phyloP scores from a whole-genome alignment of 2,113 vertebrate species.

The Ellobius talpinus region DNA sequence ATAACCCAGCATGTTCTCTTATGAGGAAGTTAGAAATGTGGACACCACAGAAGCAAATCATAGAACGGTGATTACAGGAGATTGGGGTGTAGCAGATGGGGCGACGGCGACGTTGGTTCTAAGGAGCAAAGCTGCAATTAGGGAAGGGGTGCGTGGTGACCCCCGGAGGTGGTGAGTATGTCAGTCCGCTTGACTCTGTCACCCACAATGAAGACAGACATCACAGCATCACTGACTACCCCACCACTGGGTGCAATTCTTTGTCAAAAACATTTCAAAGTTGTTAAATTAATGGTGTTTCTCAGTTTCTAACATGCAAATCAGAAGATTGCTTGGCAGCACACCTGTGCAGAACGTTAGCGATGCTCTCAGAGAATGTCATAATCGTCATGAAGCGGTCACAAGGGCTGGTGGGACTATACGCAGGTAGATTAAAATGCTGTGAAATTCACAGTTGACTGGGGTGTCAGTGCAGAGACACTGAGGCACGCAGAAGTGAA shows the following conservation, averaged over 20 bases:
- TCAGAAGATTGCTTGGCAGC: background rate
- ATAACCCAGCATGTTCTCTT: background rate
- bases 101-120: background rate
- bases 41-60: too few relatives aligned
- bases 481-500: background rate
- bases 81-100: too few relatives aligned
- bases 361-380: background rate
- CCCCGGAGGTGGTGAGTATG: background rate
- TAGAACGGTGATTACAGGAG: background rate
- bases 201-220: too few relatives aligned
- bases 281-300: slow-evolving; percentile 1
- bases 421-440: background rate
- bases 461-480: background rate
- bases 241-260: background rate
- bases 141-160: background rate
- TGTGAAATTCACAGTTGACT: background rate
- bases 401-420: background rate
- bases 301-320: background rate
- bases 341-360: background rate
- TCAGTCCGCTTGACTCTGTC: background rate
- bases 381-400: background rate
- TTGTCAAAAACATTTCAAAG: background rate
- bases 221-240: background rate
- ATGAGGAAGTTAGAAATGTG: background rate
- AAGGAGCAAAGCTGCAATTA: background rate